A percentile compares a stretch with the other conserved stretches of the same genome.
Conservation (phyloP, 1,140 invertebrate species). For the Aricia agestis region DNA sequence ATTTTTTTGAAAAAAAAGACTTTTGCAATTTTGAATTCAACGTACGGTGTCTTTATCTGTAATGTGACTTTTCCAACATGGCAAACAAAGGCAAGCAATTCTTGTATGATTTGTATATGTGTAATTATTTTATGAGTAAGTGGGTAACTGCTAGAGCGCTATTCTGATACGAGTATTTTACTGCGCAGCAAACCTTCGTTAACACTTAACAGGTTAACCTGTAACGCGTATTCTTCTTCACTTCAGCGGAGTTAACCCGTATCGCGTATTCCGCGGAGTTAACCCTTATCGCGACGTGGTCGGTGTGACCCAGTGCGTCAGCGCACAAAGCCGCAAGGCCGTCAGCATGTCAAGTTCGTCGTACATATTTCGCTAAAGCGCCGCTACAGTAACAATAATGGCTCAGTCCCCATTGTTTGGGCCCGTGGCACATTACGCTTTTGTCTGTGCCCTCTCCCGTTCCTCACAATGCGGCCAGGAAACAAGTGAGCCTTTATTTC, state of each 20-base stretch:
- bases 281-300: background rate
- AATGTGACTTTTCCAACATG: too few species aligned
- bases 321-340: slow-evolving; percentile 57
- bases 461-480: slow-evolving; percentile 75
- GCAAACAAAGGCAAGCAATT: too few species aligned
- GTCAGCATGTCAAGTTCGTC: slow-evolving; percentile 71
- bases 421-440: slow-evolving; percentile 74
- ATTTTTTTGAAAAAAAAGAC: too few species aligned
- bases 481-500: slow-evolving; percentile 76
- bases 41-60: too few species aligned
- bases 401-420: slow-evolving; percentile 71
- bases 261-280: background rate
- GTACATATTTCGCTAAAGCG: slow-evolving; percentile 69
- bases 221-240: background rate
- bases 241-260: background rate
- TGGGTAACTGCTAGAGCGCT: too few species aligned
- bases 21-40: too few species aligned
- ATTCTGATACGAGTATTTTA: background rate
- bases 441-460: slow-evolving; percentile 74
- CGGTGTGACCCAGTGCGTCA: slow-evolving; percentile 43
- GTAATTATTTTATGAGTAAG: too few species aligned
- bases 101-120: too few species aligned
- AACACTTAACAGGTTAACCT: background rate
- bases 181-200: background rate
- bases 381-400: slow-evolving; percentile 75